Evolutionary conservation across 2,888 invertebrate species (phyloP).

Genomic region (Drosophila ezoana): DNA sequence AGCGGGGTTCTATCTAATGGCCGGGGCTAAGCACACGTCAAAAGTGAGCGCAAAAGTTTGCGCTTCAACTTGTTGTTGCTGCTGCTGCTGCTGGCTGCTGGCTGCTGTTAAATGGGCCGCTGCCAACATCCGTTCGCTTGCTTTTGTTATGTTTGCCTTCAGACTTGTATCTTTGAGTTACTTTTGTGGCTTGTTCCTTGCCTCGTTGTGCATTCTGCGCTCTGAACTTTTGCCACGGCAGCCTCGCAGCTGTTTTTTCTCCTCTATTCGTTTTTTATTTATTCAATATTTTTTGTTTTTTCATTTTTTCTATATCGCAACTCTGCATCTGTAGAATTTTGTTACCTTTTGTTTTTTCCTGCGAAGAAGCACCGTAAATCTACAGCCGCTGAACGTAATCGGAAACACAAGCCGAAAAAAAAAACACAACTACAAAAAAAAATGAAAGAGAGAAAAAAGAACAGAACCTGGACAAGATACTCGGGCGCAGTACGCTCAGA

Average conservation of each 20-base stretch:
- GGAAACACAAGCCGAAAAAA: slow-evolving; percentile 13
- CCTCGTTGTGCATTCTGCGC: slow-evolving; percentile 22
- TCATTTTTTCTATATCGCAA: slow-evolving; percentile 15
- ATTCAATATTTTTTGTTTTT: too few species aligned
- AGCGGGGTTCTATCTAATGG: slow-evolving; percentile 52
- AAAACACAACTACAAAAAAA: background rate
- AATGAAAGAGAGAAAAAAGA: background rate
- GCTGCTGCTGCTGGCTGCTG: slow-evolving; percentile 17
- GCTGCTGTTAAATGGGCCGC: slow-evolving; percentile 51
- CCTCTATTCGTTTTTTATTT: background rate
- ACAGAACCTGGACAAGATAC: background rate
- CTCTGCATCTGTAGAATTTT: slow-evolving; percentile 40
- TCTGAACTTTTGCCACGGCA: slow-evolving; percentile 42
- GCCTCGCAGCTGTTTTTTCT: slow-evolving; percentile 34
- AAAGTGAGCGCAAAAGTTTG: slow-evolving; percentile 75
- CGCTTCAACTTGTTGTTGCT: slow-evolving; percentile 52
- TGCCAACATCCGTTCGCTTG: slow-evolving; percentile 52
- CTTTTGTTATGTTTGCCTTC: slow-evolving; percentile 57
- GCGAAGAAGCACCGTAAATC: slow-evolving; percentile 14
- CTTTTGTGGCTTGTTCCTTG: slow-evolving; percentile 54
- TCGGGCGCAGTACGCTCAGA: slow-evolving; percentile 8
- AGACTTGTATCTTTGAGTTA: slow-evolving; percentile 67
- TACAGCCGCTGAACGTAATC: slow-evolving; percentile 10
- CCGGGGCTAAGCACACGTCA: slow-evolving; percentile 67
- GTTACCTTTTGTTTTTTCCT: slow-evolving; percentile 23